These are phyloP conservation scores for Amphipyra tragopoginis DNA, from an alignment of 2,888 invertebrate species.

Conservation along the genomic window DNA sequence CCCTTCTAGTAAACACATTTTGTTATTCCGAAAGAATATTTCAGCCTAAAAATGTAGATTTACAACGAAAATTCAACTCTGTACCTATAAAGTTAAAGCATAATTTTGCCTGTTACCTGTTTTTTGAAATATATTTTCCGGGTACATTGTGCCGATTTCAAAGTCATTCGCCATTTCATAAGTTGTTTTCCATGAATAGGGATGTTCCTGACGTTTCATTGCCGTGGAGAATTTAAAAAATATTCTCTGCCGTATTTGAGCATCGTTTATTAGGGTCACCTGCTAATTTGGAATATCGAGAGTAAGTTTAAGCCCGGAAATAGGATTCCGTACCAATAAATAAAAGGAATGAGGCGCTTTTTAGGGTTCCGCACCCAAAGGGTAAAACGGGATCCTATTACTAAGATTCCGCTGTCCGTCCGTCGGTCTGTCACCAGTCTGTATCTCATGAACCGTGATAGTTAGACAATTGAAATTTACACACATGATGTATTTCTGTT, in stretches of 20 bases:
- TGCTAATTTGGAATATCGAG: too few relatives aligned
- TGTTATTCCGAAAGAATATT: conserved; percentile 58
- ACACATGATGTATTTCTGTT: too few relatives aligned
- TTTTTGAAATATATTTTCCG: conserved; percentile 41
- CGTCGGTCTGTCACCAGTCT: too few relatives aligned
- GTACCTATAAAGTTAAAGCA: background rate
- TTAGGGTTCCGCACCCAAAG: too few relatives aligned
- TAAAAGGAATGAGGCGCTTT: too few relatives aligned
- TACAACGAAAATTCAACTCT: conserved; percentile 29
- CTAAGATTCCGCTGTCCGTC: too few relatives aligned
- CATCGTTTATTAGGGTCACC: too few relatives aligned
- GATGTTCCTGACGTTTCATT: conserved; percentile 52
- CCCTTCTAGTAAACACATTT: conserved; percentile 54
- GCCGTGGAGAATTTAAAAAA: conserved; percentile 33
- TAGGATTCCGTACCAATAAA: too few relatives aligned
- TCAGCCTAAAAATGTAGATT: conserved; percentile 24
- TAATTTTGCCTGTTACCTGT: conserved; percentile 6
- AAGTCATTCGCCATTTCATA: conserved; percentile 59
- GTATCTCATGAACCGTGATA: too few relatives aligned
- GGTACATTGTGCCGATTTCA: conserved; percentile 56
- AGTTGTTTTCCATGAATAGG: conserved; percentile 56
- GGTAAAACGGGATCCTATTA: too few relatives aligned
- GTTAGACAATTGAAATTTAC: too few relatives aligned
- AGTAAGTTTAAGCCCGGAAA: too few relatives aligned
- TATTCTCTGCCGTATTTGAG: conserved; percentile 5